A percentile compares a stretch with the other conserved stretches of the same genome.
phyloP scores from a whole-genome alignment of 2,113 vertebrate genomes.

The Pipa parva region DNA sequence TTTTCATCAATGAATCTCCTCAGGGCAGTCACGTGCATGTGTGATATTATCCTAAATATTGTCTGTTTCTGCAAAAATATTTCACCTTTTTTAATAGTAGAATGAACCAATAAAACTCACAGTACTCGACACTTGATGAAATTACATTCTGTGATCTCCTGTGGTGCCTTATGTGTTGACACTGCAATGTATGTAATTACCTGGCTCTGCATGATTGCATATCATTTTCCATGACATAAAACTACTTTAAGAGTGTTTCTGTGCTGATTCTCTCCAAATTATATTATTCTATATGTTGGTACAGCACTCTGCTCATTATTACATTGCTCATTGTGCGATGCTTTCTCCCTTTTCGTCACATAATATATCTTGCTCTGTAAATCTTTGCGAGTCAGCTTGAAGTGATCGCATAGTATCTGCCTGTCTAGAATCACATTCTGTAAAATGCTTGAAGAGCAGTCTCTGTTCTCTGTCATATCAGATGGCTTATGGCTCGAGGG shows the following conservation, averaged over 20 bases:
- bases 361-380: not conserved
- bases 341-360: not conserved
- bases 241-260: not conserved
- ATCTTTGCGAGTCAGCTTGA: not conserved
- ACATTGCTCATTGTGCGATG: not conserved
- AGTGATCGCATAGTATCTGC: not conserved
- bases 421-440: not conserved
- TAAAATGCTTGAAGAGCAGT: not conserved
- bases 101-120: too few relatives aligned
- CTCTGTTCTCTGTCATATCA: not conserved
- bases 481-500: not conserved
- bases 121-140: not conserved
- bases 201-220: not conserved
- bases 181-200: not conserved
- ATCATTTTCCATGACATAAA: not conserved
- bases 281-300: not conserved
- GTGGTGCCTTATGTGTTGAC: not conserved
- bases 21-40: too few relatives aligned
- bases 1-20: too few relatives aligned
- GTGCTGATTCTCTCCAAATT: not conserved
- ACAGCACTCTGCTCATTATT: not conserved
- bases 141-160: not conserved
- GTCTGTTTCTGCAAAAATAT: too few relatives aligned
- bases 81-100: too few relatives aligned
- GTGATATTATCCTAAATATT: too few relatives aligned